These are phyloP conservation scores for Callithrix jacchus DNA, from an alignment of 2,113 vertebrate species.

Conservation along the genomic window DNA sequence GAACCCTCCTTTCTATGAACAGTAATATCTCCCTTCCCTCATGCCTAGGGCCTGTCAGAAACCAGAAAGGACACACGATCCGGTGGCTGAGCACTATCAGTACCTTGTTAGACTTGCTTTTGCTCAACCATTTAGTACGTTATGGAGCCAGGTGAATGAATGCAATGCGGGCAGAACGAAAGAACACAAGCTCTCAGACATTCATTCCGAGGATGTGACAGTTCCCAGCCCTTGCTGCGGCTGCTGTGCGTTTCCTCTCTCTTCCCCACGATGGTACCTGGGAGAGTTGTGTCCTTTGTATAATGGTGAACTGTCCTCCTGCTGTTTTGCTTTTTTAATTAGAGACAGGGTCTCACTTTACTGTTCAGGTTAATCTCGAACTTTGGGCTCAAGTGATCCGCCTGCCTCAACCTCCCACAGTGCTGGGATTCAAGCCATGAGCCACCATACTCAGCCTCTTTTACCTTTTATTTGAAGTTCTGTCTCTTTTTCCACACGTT, in stretches of 20 bases:
- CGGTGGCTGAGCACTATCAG: too few relatives aligned
- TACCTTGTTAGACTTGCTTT: not conserved
- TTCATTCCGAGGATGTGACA: fast-evolving
- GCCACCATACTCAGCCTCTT: too few relatives aligned
- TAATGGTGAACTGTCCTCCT: not conserved
- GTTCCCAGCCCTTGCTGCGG: not conserved
- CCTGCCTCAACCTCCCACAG: too few relatives aligned
- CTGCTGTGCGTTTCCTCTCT: fast-evolving
- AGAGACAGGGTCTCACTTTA: too few relatives aligned
- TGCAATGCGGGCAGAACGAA: not conserved
- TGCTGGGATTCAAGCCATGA: too few relatives aligned
- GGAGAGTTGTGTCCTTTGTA: not conserved
- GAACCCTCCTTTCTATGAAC: not conserved
- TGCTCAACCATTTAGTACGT: not conserved
- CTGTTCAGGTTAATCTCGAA: too few relatives aligned
- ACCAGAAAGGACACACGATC: not conserved
- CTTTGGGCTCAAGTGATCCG: too few relatives aligned
- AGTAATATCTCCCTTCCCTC: fast-evolving
- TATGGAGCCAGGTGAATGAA: not conserved
- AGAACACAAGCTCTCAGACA: fast-evolving
- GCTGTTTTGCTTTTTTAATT: not conserved
- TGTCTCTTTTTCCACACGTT: not conserved
- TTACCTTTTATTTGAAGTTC: not conserved
- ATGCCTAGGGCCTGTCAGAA: not conserved
- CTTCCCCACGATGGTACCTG: not conserved